Base-by-base conservation (phyloP, 2,797 vertebrate species). In the Nyctibius grandis region DNA sequence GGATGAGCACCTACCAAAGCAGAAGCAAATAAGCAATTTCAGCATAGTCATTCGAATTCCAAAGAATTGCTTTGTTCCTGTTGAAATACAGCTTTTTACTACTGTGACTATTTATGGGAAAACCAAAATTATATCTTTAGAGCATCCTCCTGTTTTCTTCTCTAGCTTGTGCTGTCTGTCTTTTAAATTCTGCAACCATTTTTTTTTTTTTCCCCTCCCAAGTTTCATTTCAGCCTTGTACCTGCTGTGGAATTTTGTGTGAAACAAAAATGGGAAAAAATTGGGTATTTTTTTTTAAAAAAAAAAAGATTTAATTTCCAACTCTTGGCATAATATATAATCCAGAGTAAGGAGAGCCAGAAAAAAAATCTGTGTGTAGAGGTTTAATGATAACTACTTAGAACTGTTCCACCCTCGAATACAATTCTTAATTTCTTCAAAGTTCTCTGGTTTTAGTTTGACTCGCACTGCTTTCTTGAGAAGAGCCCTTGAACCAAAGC, bases 21-120 rank as follows among this genome's bases (percentile, higher is more conserved):
- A 89, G 54, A 70, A 38, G 74, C 50, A 90, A 91, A 85, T 88
- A 70, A 85, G 65, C 76, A 85, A 77, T 94, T 91, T 80, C 72
- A 79, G 42, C 26, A 8, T 4, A 63, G 64, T 80, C 33, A 48
- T 82, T 96, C 79, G 73, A 44, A 23, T 90, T 69, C 47, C 5
- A 10, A 72, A 67, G 54, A 51, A 50, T 44, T 47, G 28, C 56
- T 80, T 85, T 75, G 34, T 79, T 93, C 68, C 73, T 53, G 25
- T 26, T 79, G 44, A 91, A 87, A 81, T 82, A 48, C 54, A 65
- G 33, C 42, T 77, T 85, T 57, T 89, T 93, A 38, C 83, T 70
- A 22, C 63, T 26, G 42, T 57, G 75, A 26, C 56, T 86, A 4
- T 93, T 38, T 44, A 51, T 34, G 33, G 44, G 26, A 67, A 94